A percentile compares a stretch with the other conserved stretches of the same genome.
Evolutionary conservation across 2,888 invertebrate species (phyloP).

Genomic region (Microplitis manilae): DNA sequence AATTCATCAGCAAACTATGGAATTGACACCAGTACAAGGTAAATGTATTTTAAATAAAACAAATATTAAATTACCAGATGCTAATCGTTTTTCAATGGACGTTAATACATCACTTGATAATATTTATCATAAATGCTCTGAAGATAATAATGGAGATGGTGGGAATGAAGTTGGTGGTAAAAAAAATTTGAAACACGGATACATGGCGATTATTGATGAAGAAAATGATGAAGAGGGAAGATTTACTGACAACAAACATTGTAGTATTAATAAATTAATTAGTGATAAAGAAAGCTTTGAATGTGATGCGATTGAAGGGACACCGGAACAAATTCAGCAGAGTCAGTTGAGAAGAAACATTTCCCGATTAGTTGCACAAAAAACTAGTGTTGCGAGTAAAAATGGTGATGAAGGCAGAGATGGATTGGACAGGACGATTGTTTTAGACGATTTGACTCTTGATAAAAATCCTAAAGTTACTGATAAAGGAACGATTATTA

Average conservation of each 20-base stretch:
- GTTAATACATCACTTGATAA: conserved; percentile 48
- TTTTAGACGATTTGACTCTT: conserved; percentile 47
- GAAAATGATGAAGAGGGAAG: not conserved
- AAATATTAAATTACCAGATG: not conserved
- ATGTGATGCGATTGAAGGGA: not conserved
- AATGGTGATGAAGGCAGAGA: conserved; percentile 38
- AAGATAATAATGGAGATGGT: not conserved
- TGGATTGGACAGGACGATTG: conserved; percentile 43
- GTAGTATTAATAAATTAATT: not conserved
- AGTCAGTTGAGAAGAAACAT: not conserved
- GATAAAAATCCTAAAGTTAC: conserved; percentile 29
- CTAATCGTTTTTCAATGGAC: conserved; percentile 36
- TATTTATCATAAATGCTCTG: not conserved
- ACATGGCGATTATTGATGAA: not conserved
- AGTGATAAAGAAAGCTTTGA: not conserved
- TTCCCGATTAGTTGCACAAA: not conserved
- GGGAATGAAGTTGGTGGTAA: not conserved
- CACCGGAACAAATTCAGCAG: not conserved
- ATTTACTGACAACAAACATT: not conserved
- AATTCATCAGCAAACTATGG: conserved; percentile 38
- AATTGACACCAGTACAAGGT: conserved; percentile 44
- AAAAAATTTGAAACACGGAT: not conserved
- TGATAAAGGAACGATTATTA: conserved; percentile 40
- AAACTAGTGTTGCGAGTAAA: conserved; percentile 42
- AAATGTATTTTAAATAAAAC: conserved; percentile 34